Conservation (phyloP, 2,888 invertebrate species). For the Emmelina monodactyla region DNA sequence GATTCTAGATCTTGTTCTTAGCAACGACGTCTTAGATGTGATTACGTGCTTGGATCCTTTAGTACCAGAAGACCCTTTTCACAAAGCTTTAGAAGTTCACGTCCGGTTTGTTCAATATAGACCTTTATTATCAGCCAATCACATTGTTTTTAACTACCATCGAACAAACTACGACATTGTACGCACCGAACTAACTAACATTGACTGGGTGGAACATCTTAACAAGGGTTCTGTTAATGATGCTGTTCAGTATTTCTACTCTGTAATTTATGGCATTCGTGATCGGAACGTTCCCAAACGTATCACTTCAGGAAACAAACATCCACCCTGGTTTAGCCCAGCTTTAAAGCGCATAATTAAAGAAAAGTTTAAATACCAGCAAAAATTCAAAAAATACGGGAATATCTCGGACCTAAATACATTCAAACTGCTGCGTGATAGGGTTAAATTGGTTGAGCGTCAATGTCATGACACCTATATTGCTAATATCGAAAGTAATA, state of each 20-base stretch:
- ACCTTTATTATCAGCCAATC: background rate
- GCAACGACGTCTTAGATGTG: too few relatives aligned
- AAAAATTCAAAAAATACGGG: background rate
- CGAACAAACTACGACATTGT: background rate
- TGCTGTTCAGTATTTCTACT: background rate
- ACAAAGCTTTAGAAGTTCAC: background rate
- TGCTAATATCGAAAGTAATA: too few relatives aligned
- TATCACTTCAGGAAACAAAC: too few relatives aligned
- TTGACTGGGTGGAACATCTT: background rate
- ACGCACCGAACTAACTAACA: background rate
- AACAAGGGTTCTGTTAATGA: background rate
- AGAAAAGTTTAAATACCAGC: background rate
- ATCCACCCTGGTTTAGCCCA: too few relatives aligned
- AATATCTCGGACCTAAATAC: background rate
- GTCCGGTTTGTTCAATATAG: background rate
- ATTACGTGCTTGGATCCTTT: background rate
- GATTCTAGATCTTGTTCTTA: too few relatives aligned
- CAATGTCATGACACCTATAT: too few relatives aligned
- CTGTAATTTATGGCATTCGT: background rate
- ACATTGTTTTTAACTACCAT: background rate
- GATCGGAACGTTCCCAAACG: background rate
- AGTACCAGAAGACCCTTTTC: background rate
- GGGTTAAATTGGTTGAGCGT: too few relatives aligned
- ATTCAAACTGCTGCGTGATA: too few relatives aligned
- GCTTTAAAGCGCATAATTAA: too few relatives aligned